Base-by-base conservation (phyloP, 2,797 vertebrate species). In the Rousettus madagascariensis region DNA sequence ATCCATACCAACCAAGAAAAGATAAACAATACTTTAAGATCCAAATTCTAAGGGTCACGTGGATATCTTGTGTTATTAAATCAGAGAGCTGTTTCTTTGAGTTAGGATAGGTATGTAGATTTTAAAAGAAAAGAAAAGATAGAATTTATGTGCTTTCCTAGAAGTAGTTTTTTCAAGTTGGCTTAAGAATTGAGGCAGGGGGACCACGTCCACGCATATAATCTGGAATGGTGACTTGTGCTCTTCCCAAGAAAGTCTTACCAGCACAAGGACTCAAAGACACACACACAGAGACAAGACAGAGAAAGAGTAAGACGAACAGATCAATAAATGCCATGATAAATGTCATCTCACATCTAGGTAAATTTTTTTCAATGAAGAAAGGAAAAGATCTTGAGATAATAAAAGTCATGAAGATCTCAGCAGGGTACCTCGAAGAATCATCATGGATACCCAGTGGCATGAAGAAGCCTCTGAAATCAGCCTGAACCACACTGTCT, bases 1-100 rank as follows among this genome's bases (percentile, higher is more conserved):
- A 96, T 97, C 96, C 95, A 98, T 96, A 97, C 59, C 96, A 96
- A 97, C 59, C 96, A 96, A 97, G 96, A 97, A 98, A 98, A 98
- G 97, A 98, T 98, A 97, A 94, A 19, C 7, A 85, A 59, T 98
- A 98, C 94, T 98, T 98, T 97, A 96, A 97, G 96, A 97, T 98
- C 89, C 96, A 97, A 98, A 97, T 96, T 72, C 53, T 71, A 84
- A 65, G 83, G 90, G 61, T 97, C 92, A 94, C 53, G 93, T 96
- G 96, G 90, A 92, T 98, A 97, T 98, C 97, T 97, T 96, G 90
- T 98, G 93, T 96, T 97, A 97, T 97, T 97, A 89, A 65, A 69
- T 51, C 51, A 68, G 16, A 86, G 38, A 26, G 20, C 1, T 72
- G 9, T 57, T 79, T 86, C 26, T 91, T 65, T 75, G 19, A 80